A percentile compares a stretch with the other conserved stretches of the same genome.
Evolutionary conservation across 1,140 invertebrate species (phyloP).

Genomic region (Brachionus rotundiformis): DNA sequence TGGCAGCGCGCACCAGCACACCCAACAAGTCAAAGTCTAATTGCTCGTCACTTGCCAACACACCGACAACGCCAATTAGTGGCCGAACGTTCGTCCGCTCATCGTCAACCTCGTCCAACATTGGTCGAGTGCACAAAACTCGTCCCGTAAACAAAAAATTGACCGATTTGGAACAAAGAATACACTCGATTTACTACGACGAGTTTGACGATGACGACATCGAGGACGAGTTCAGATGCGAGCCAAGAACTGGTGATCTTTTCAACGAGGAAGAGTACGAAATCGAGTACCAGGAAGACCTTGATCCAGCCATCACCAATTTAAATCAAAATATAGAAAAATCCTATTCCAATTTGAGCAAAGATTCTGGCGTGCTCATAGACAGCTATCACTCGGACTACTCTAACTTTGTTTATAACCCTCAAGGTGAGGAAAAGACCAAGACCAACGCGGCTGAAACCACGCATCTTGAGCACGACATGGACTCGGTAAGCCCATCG

Average conservation of each 20-base stretch:
- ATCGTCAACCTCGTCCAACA: not conserved
- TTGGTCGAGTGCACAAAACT: not conserved
- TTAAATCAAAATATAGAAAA: slow-evolving; percentile 38
- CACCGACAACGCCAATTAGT: slow-evolving; percentile 15
- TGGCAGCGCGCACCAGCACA: not conserved
- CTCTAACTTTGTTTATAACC: slow-evolving; percentile 11
- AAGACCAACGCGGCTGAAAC: not conserved
- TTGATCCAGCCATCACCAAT: not conserved
- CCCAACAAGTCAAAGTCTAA: slow-evolving; percentile 15
- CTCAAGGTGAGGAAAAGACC: not conserved
- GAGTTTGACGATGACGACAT: not conserved
- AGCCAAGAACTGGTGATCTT: not conserved
- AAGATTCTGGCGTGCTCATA: slow-evolving; percentile 37
- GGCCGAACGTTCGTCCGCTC: not conserved
- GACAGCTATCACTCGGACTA: slow-evolving; percentile 39
- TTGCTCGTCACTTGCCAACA: not conserved
- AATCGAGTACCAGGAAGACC: slow-evolving; percentile 20
- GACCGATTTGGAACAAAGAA: not conserved
- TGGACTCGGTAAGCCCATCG: not conserved
- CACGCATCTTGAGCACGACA: not conserved
- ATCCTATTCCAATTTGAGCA: slow-evolving; percentile 51
- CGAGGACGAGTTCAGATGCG: not conserved
- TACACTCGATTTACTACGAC: slow-evolving; percentile 19
- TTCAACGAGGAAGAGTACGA: slow-evolving; percentile 37
- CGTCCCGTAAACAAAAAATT: not conserved